These are phyloP conservation scores for Psephotus haematonotus DNA, from an alignment of 2,113 vertebrate genomes.

Conservation along the genomic window DNA sequence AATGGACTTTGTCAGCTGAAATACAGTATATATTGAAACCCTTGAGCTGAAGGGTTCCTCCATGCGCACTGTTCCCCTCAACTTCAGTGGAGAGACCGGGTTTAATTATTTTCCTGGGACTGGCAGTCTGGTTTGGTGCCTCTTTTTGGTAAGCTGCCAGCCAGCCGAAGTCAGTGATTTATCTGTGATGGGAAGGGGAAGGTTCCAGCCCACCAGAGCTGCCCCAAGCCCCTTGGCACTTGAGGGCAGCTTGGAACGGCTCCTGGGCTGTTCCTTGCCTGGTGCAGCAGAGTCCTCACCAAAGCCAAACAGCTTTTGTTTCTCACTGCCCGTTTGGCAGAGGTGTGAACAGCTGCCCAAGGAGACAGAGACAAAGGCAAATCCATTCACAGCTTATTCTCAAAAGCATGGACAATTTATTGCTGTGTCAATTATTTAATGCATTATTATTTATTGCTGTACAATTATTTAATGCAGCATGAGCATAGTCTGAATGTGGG, in stretches of 20 bases:
- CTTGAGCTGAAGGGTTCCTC: not conserved
- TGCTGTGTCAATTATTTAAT: not conserved
- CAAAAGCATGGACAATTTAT: rapidly evolving
- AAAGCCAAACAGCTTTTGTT: rapidly evolving
- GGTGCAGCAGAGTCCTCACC: not conserved
- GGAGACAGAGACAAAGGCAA: not conserved
- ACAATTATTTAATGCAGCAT: rapidly evolving
- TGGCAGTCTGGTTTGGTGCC: not conserved
- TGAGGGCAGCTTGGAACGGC: not conserved
- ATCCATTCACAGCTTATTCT: not conserved
- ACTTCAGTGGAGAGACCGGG: not conserved
- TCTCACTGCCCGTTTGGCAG: not conserved
- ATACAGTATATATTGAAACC: not conserved
- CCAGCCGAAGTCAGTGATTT: not conserved
- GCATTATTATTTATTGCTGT: not conserved
- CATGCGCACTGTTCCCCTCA: not conserved
- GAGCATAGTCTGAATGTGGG: rapidly evolving
- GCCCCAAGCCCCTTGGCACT: not conserved
- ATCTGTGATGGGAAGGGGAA: not conserved
- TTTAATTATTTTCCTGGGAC: not conserved
- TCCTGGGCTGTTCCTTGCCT: not conserved
- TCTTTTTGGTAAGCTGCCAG: not conserved
- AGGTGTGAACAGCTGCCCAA: not conserved
- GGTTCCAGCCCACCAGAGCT: not conserved
- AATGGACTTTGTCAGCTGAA: not conserved